Conservation (phyloP, 1,140 invertebrate species). For the Rhizoglyphus robini region DNA sequence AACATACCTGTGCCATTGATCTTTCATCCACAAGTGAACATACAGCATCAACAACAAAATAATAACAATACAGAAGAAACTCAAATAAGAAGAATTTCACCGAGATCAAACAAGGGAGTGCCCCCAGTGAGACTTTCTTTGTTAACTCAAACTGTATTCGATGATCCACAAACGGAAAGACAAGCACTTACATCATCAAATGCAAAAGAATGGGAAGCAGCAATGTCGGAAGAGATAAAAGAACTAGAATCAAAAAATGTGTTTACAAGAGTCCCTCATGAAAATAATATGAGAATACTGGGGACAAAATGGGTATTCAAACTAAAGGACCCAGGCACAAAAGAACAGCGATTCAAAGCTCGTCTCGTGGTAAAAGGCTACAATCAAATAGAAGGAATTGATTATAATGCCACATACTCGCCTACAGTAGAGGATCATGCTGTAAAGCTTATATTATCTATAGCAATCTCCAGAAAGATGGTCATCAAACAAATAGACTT, state of each 20-base stretch:
- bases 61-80: no score
- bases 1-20: no score
- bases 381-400: conserved; percentile 28
- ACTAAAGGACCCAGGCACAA: conserved; percentile 20
- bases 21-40: no score
- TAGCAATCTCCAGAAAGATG: conserved; percentile 27
- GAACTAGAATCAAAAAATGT: not conserved
- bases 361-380: no score
- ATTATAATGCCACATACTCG: conserved; percentile 32
- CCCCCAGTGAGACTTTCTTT: no score
- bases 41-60: no score
- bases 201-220: not conserved
- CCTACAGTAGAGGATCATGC: conserved; percentile 29
- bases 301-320: conserved; percentile 31
- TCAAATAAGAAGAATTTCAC: no score
- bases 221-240: not conserved
- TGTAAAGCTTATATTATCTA: conserved; percentile 28
- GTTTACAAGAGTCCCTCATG: not conserved
- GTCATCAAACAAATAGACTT: conserved; percentile 31
- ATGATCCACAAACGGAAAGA: not conserved
- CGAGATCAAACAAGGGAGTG: no score
- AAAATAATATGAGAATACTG: not conserved
- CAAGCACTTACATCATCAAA: not conserved
- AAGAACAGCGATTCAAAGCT: no score
- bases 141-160: no score